phyloP scores from a whole-genome alignment of 2,888 invertebrate species.

The Lysandra bellargus region DNA sequence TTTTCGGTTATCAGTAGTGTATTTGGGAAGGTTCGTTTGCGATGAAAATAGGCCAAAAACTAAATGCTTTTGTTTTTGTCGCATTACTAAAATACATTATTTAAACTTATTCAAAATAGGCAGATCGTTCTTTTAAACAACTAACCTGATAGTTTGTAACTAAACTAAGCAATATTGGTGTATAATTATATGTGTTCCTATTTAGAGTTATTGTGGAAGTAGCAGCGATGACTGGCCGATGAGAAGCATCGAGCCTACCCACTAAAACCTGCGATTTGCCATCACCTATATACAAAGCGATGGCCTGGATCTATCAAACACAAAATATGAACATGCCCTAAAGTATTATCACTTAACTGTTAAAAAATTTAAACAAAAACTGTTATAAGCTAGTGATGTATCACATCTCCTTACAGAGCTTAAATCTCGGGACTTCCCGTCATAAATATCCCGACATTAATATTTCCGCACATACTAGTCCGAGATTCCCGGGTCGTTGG shows the following conservation, averaged over 20 bases:
- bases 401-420: neutral
- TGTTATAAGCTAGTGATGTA: neutral
- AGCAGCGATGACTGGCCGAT: too few species aligned
- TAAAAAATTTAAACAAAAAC: neutral
- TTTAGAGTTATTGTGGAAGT: too few species aligned
- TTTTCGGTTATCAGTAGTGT: constrained; percentile 23
- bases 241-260: too few species aligned
- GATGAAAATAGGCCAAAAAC: neutral
- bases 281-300: too few species aligned
- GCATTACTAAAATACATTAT: neutral
- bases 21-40: neutral
- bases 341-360: neutral
- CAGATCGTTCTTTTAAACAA: too few species aligned
- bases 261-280: too few species aligned
- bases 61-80: neutral
- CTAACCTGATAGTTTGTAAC: too few species aligned
- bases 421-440: constrained; percentile 15
- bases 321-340: too few species aligned
- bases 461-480: constrained; percentile 25
- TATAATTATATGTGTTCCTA: too few species aligned
- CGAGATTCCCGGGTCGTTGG: neutral
- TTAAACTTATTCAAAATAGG: too few species aligned
- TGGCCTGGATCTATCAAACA: too few species aligned
- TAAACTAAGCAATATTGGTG: too few species aligned
- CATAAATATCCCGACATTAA: constrained; percentile 28